These are phyloP conservation scores for Zoanthus sociatus DNA, from an alignment of 92 coral and sea anemone species.

Conservation along the genomic window DNA sequence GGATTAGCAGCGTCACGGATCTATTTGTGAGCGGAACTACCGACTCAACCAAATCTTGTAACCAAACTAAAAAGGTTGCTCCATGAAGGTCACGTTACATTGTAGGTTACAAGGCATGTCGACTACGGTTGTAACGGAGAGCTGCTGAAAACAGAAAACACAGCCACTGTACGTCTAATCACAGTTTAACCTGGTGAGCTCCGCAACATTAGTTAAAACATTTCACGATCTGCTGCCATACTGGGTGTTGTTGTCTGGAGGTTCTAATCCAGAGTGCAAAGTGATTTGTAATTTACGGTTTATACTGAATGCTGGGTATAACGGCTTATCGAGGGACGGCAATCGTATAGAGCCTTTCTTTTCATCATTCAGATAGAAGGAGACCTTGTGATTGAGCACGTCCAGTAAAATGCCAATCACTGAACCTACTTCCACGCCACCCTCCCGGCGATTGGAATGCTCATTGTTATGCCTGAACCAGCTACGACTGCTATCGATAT, in stretches of 20 bases:
- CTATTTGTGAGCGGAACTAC: no score
- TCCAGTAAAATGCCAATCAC: slow-evolving; percentile 91
- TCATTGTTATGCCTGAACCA: slow-evolving; percentile 98
- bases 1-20: no score
- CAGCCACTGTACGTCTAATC: no score
- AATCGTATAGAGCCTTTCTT: slow-evolving; percentile 87
- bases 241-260: slow-evolving; percentile 77
- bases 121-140: neutral
- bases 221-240: slow-evolving; percentile 32
- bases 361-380: slow-evolving; percentile 93
- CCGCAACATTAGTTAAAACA: neutral
- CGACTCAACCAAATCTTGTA: no score
- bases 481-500: slow-evolving; percentile 97
- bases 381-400: slow-evolving; percentile 72
- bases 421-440: slow-evolving; percentile 93
- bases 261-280: slow-evolving; percentile 88
- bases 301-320: slow-evolving; percentile 95
- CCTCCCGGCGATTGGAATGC: slow-evolving; percentile 95
- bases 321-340: slow-evolving; percentile 76
- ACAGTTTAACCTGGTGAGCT: no score
- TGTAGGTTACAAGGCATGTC: neutral
- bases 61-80: neutral
- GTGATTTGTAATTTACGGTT: slow-evolving; percentile 94
- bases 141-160: no score
- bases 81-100: neutral